Evolutionary conservation across 2,888 invertebrate genomes (phyloP), one percentile per base, ranked within the genome.

Genomic region (Metallyticus violacea): DNA sequence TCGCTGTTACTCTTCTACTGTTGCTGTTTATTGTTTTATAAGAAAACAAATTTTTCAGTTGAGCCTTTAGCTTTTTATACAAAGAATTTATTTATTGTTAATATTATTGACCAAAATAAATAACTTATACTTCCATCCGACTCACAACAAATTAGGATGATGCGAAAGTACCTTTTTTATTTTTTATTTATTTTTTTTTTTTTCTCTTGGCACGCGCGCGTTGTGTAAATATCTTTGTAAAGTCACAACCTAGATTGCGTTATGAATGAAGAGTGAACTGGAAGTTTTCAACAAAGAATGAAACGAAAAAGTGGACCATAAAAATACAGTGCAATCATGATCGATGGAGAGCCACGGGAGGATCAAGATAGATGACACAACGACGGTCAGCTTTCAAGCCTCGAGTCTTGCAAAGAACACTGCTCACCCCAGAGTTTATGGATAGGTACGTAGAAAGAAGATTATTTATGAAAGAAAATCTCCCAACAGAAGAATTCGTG

Each of bases 111-210:
- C 85, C 82, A 87, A 81, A 87, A 62, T 6, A 62, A 62, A 62
- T 62, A 62, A 87, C 40, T 80, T 76, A 79, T 87, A 79, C 84
- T 85, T 85, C n/a, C 81, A 85, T 80, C 87, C 87, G 84, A 87
- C 87, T 87, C 87, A 87, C 87, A 87, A 87, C 87, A 87, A 87
- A 87, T 87, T 87, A 87, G 87, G 87, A 87, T 87, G 86, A 87
- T 86, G 87, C 85, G 79, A 79, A 85, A 2, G 27, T 62, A 62
- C 40, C 3, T 62, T 62, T 62, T 6, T 62, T 62, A 15, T 0
- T 6, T 15, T 9, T 40, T 40, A 40, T 62, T 62, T 3, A 4
- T 62, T 62, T 30, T 62, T 62, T 62, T 62, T 6, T 29, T 6
- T 6, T 29, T 29, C 9, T 62, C 25, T 79, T 26, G 26, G 22